Conservation (phyloP, 2,888 invertebrate species). For the Pherbina coryleti region DNA sequence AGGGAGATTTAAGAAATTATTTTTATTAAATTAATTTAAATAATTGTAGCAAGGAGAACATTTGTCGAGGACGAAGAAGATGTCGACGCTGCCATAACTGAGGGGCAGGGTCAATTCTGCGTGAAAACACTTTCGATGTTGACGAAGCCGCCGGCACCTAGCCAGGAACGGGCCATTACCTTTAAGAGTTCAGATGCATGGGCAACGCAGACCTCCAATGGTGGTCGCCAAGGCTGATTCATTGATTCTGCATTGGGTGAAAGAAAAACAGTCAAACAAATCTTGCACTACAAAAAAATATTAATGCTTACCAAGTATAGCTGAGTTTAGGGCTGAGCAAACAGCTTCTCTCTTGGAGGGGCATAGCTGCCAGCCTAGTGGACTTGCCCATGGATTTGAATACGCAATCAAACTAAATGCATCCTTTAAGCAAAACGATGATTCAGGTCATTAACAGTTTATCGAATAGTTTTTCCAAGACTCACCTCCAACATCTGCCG, state of each 20-base stretch:
- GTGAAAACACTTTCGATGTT: conserved; percentile 85
- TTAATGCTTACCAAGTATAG: conserved; percentile 86
- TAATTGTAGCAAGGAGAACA: conserved; percentile 54
- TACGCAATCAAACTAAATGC: conserved; percentile 98
- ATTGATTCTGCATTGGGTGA: conserved; percentile 81
- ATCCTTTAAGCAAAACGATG: conserved; percentile 74
- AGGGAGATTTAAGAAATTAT: conserved; percentile 29
- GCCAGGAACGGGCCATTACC: conserved; percentile 89
- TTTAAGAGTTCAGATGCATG: conserved; percentile 91
- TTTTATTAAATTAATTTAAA: conserved; percentile 47
- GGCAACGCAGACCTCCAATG: conserved; percentile 91
- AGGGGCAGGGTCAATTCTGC: conserved; percentile 68
- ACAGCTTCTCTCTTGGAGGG: conserved; percentile 95
- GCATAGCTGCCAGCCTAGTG: conserved; percentile 95
- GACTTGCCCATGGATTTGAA: conserved; percentile 97
- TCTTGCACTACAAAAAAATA: not conserved
- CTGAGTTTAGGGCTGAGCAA: conserved; percentile 96
- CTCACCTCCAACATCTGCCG: conserved; percentile 91
- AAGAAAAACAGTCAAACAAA: not conserved
- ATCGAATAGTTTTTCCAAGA: not conserved
- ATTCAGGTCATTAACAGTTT: not conserved
- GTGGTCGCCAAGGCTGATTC: conserved; percentile 90
- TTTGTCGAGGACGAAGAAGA: conserved; percentile 51
- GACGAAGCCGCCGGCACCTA: conserved; percentile 96
- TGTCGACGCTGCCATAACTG: conserved; percentile 62